Conservation (phyloP, 2,888 invertebrate species). For the Microctonus brassicae region DNA sequence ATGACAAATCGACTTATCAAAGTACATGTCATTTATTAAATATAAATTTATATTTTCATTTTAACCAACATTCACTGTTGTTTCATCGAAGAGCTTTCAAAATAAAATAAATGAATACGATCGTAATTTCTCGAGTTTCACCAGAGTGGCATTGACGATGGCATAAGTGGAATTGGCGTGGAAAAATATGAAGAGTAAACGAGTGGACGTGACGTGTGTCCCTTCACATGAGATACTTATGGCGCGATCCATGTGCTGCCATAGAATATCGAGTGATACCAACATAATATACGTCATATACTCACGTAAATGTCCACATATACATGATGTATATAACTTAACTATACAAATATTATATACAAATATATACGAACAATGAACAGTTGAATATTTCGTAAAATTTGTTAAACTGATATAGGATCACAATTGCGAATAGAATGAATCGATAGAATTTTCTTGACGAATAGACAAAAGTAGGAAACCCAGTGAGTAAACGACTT, state of each 20-base stretch:
- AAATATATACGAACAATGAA: not conserved
- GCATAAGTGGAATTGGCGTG: not conserved
- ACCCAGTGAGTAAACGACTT: conserved; percentile 4
- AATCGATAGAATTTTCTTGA: conserved; percentile 1
- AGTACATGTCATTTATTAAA: no score
- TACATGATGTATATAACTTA: not conserved
- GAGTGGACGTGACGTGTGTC: conserved; percentile 23
- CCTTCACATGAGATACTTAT: conserved; percentile 2
- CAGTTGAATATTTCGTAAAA: conserved; percentile 22
- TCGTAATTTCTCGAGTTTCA: not conserved
- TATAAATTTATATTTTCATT: no score
- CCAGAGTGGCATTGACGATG: not conserved
- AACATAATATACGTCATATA: no score
- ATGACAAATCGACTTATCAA: no score
- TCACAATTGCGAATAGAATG: not conserved
- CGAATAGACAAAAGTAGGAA: not conserved
- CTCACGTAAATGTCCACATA: not conserved
- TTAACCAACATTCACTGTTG: not conserved
- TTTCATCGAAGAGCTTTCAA: not conserved
- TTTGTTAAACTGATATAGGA: conserved; percentile 13
- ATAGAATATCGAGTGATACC: not conserved
- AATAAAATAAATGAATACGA: not conserved
- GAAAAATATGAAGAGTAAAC: conserved; percentile 25
- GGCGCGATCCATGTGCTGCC: not conserved
- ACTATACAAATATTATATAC: no score